phyloP scores from a whole-genome alignment of 2,797 vertebrate genomes.

The Hafferia zeledoni region DNA sequence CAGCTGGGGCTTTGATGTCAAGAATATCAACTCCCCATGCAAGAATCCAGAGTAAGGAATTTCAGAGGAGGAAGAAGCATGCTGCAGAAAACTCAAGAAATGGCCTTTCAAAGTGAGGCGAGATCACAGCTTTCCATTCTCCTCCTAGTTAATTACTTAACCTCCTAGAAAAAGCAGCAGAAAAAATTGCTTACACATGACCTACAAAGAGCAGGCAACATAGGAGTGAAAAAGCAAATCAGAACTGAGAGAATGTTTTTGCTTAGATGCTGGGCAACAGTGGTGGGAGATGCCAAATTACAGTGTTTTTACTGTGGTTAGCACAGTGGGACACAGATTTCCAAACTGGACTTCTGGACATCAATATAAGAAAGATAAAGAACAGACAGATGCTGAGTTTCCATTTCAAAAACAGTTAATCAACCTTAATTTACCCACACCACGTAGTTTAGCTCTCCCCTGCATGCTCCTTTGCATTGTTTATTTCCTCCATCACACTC shows the following conservation, averaged over 20 bases:
- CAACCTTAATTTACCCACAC: not conserved
- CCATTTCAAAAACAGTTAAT: not conserved
- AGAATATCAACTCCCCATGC: not conserved
- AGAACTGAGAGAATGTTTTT: not conserved
- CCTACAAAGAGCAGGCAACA: slow-evolving; percentile 34
- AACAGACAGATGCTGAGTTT: not conserved
- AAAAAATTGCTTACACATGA: slow-evolving; percentile 48
- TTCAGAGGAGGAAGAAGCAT: not conserved
- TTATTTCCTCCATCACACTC: not conserved
- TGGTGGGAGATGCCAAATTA: not conserved
- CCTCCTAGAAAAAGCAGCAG: slow-evolving; percentile 42
- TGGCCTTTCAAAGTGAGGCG: slow-evolving; percentile 4
- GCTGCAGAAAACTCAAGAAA: slow-evolving; percentile 26
- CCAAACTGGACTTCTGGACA: not conserved
- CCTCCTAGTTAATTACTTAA: slow-evolving; percentile 55
- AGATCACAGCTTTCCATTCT: slow-evolving; percentile 54
- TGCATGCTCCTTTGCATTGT: not conserved
- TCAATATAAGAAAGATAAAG: not conserved
- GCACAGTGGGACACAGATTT: not conserved
- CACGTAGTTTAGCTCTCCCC: not conserved
- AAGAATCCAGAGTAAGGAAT: not conserved
- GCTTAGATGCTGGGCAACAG: not conserved
- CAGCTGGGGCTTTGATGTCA: not conserved
- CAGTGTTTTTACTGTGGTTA: not conserved
- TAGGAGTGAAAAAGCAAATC: not conserved